Conservation (phyloP, 2,113 vertebrate genomes). For the Elgaria multicarinata region DNA sequence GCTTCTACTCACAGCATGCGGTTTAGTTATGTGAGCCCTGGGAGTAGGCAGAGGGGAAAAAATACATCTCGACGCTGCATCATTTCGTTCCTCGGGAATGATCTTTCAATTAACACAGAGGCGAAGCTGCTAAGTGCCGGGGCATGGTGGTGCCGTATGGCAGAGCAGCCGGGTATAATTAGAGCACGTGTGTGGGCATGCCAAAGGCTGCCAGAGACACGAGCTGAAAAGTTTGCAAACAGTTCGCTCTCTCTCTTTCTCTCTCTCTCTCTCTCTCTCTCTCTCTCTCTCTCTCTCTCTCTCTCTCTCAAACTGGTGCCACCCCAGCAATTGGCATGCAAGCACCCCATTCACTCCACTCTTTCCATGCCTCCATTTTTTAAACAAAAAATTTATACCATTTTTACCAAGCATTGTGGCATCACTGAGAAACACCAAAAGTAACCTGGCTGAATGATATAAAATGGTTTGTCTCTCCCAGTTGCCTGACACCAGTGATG, state of each 20-base stretch:
- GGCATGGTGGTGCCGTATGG: not conserved
- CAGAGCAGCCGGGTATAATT: not conserved
- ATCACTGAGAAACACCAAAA: not conserved
- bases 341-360: not conserved
- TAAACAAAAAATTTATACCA: not conserved
- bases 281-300: too few species aligned
- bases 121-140: not conserved
- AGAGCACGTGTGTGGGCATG: too few species aligned
- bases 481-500: too few species aligned
- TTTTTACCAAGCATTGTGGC: not conserved
- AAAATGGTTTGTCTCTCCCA: too few species aligned
- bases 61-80: not conserved
- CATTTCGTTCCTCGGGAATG: not conserved
- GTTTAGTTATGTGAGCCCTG: not conserved
- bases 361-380: not conserved
- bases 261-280: too few species aligned
- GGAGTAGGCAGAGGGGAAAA: not conserved
- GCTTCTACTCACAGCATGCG: not conserved
- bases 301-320: not conserved
- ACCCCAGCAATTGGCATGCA: too few species aligned
- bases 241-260: not conserved
- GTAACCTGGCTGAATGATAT: not conserved
- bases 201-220: not conserved
- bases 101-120: not conserved
- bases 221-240: not conserved